Evolutionary conservation across 2,113 vertebrate species (phyloP).

Genomic region (Crotophaga sulcirostris): DNA sequence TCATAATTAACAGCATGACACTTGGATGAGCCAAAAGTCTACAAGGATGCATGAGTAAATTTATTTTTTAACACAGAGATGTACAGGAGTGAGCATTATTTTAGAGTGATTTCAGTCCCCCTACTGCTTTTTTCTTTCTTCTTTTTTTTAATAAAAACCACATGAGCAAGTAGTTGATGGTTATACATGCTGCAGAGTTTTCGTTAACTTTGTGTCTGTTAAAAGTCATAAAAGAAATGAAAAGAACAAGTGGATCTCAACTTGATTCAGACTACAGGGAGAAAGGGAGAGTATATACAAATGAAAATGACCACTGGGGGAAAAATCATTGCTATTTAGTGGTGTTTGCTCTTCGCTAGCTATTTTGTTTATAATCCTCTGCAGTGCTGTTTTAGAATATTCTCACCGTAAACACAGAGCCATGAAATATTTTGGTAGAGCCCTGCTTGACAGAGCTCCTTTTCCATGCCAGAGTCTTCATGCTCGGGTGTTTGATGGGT

Average conservation of each 20-base stretch:
- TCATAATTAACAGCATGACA: background rate
- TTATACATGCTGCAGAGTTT: background rate
- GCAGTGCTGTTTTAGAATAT: background rate
- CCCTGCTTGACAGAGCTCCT: background rate
- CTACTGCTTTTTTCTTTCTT: background rate
- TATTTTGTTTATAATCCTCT: background rate
- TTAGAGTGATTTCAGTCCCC: background rate
- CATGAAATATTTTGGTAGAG: background rate
- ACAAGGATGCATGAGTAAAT: background rate
- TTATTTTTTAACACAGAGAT: background rate
- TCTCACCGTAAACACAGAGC: background rate
- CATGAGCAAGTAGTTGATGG: background rate
- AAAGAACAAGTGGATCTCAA: background rate
- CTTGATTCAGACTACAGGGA: background rate
- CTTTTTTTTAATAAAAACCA: background rate
- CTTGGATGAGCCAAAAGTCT: background rate
- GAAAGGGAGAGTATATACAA: background rate
- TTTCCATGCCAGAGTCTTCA: background rate
- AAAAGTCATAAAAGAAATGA: background rate
- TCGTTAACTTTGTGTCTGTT: background rate
- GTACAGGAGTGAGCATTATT: background rate
- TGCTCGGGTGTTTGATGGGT: background rate
- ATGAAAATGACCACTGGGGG: background rate
- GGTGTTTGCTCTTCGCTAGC: background rate
- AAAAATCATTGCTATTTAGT: background rate